These are phyloP conservation scores for Andrena fulva DNA, from an alignment of 2,888 invertebrate genomes.

Conservation along the genomic window DNA sequence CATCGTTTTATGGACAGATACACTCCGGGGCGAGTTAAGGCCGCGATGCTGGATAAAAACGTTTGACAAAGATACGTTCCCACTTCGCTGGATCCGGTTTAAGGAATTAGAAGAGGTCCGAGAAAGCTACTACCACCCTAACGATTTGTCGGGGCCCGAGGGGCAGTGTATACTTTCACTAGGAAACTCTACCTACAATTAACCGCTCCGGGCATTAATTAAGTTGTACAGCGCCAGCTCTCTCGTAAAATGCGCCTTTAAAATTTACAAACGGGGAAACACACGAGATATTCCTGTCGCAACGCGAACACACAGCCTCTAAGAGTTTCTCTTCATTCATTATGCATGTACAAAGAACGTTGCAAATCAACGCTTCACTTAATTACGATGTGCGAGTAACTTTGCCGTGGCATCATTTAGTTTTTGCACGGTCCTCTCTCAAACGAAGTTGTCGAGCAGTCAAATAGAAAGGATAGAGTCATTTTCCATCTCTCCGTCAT, in stretches of 20 bases:
- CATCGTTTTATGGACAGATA: not conserved
- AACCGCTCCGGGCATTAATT: conserved; percentile 55
- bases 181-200: conserved; percentile 40
- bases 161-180: conserved; percentile 32
- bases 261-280: conserved; percentile 15
- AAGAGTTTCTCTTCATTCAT: not conserved
- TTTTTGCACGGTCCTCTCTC: not conserved
- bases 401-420: not conserved
- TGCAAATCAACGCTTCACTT: not conserved
- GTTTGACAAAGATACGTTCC: not conserved
- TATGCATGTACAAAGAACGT: not conserved
- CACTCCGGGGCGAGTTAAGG: not conserved
- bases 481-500: too few relatives aligned
- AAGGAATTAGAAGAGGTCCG: not conserved
- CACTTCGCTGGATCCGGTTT: not conserved
- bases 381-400: not conserved
- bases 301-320: not conserved
- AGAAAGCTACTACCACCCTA: not conserved
- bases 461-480: too few relatives aligned
- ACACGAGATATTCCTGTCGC: not conserved
- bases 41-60: not conserved
- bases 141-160: conserved; percentile 19
- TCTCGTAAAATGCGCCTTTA: conserved; percentile 38
- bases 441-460: too few relatives aligned
- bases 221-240: conserved; percentile 47